Conservation (phyloP, 2,888 invertebrate genomes). For the Acronicta psi region DNA sequence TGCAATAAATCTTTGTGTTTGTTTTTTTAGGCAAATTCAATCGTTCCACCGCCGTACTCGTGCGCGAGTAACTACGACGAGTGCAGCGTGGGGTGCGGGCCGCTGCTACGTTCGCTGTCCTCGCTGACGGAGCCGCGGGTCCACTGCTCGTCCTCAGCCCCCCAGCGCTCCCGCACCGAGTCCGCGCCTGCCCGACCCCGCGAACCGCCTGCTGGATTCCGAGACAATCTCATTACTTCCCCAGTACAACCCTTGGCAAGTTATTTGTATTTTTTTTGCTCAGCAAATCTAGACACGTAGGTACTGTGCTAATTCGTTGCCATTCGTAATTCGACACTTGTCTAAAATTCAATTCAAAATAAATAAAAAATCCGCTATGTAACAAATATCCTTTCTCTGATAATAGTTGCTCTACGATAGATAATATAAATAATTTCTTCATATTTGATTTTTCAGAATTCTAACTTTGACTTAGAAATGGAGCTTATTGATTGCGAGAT, state of each 20-base stretch:
- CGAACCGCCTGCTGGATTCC: conserved; percentile 66
- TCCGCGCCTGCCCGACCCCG: conserved; percentile 44
- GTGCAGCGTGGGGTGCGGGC: conserved; percentile 84
- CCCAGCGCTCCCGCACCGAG: conserved; percentile 61
- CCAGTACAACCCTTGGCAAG: conserved; percentile 74
- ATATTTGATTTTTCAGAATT: conserved; percentile 67
- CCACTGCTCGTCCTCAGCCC: conserved; percentile 38
- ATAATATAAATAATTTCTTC: not conserved
- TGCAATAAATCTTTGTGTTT: not conserved
- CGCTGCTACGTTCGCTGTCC: conserved; percentile 89
- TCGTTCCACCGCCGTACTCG: conserved; percentile 95
- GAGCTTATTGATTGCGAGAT: conserved; percentile 82
- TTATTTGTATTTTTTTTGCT: not conserved
- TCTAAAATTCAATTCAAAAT: too few relatives aligned
- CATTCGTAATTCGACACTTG: too few relatives aligned
- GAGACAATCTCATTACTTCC: conserved; percentile 78
- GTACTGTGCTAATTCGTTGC: too few relatives aligned
- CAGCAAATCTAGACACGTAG: too few relatives aligned
- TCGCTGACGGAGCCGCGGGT: conserved; percentile 83
- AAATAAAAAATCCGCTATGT: too few relatives aligned
- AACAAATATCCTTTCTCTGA: too few relatives aligned
- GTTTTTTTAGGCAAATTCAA: conserved; percentile 91
- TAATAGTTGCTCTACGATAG: not conserved
- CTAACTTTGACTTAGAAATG: conserved; percentile 76
- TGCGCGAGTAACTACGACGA: conserved; percentile 92